These are phyloP conservation scores for Teleiodes luculella DNA, from an alignment of 2,888 invertebrate genomes.

Conservation along the genomic window DNA sequence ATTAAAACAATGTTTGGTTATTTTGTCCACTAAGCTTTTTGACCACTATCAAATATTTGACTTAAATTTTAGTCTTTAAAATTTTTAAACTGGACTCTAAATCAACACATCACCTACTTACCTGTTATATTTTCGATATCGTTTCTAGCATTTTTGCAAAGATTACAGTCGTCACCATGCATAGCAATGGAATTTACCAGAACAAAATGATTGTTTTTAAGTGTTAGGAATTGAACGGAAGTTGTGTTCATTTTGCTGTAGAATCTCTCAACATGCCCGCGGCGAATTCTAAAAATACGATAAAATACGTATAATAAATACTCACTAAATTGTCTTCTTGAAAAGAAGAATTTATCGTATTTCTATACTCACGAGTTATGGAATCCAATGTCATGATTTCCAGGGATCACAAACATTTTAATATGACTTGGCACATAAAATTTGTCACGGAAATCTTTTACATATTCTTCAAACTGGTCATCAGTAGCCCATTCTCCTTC, in stretches of 20 bases:
- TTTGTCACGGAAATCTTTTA: constrained; percentile 83
- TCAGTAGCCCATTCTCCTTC: constrained; percentile 93
- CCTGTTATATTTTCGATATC: constrained; percentile 81
- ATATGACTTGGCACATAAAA: constrained; percentile 82
- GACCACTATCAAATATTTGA: no score
- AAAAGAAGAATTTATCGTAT: not conserved
- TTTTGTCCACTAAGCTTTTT: no score
- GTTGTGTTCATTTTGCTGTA: constrained; percentile 84
- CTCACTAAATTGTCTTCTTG: not conserved
- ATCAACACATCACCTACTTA: no score
- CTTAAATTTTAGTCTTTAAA: no score
- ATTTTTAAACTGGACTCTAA: no score
- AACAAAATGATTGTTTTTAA: constrained; percentile 90
- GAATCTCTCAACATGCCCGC: constrained; percentile 76
- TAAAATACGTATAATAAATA: no score
- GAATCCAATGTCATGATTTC: constrained; percentile 99
- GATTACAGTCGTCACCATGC: constrained; percentile 93
- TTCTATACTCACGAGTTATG: constrained; percentile 86
- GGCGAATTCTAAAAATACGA: not conserved
- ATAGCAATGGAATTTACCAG: constrained; percentile 97
- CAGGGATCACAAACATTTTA: constrained; percentile 86
- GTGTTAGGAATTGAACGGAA: constrained; percentile 83
- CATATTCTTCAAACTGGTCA: constrained; percentile 87
- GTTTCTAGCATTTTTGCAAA: constrained; percentile 88
- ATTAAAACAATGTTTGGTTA: no score